phyloP scores from a whole-genome alignment of 2,888 invertebrate genomes.

The Dryococelus australis region DNA sequence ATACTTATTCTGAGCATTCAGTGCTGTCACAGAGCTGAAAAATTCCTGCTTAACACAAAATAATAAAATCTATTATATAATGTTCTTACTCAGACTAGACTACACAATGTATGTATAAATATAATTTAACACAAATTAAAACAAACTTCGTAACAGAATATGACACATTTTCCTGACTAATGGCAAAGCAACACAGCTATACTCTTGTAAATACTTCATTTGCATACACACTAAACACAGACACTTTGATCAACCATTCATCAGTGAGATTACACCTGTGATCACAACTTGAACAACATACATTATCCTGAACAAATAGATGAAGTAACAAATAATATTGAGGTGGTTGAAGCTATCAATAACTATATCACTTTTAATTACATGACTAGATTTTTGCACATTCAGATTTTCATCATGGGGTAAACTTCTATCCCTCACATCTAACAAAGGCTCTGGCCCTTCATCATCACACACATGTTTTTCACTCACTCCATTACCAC shows the following conservation, averaged over 20 bases:
- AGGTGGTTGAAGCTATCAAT: constrained; percentile 23
- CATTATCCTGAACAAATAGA: constrained; percentile 38
- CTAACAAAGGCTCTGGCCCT: background rate
- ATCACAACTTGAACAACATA: constrained; percentile 37
- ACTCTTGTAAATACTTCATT: background rate
- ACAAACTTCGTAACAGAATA: background rate
- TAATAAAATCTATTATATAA: background rate
- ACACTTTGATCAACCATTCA: constrained; percentile 23
- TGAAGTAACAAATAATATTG: constrained; percentile 35
- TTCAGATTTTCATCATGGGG: background rate
- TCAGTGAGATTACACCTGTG: constrained; percentile 38
- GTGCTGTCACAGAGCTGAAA: background rate
- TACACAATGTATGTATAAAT: background rate
- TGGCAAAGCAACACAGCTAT: background rate
- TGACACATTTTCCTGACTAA: constrained; percentile 8
- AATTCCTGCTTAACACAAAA: background rate
- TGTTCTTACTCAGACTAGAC: background rate
- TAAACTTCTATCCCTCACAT: background rate
- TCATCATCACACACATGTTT: background rate
- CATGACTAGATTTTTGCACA: constrained; percentile 27
- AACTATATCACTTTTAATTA: background rate
- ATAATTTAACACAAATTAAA: background rate
- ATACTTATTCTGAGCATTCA: background rate
- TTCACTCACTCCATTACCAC: background rate
- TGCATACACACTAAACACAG: background rate